Conservation (phyloP, 2,113 vertebrate species). For the Azemiops feae region DNA sequence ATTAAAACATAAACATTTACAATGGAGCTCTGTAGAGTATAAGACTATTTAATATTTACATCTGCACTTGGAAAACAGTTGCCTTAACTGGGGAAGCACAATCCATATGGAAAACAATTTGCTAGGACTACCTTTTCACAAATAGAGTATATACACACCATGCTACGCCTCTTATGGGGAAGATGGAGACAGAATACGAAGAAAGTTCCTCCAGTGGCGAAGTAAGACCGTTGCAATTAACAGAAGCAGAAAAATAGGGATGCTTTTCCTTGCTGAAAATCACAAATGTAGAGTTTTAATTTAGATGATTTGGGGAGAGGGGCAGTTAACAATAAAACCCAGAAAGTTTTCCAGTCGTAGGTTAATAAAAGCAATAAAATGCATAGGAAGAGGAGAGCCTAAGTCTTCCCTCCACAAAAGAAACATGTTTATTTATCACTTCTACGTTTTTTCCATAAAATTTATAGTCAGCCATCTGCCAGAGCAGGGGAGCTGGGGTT, state of each 20-base stretch:
- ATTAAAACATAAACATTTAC: not conserved
- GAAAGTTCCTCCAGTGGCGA: not conserved
- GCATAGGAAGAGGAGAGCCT: not conserved
- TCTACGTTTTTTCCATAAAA: conserved; percentile 50
- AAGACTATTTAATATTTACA: not conserved
- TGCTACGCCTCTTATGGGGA: not conserved
- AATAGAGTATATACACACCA: not conserved
- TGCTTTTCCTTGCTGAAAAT: not conserved
- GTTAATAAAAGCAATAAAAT: not conserved
- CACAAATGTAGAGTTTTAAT: not conserved
- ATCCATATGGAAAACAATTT: too few relatives aligned
- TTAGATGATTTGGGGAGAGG: not conserved
- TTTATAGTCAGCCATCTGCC: conserved; percentile 50
- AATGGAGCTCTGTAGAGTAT: not conserved
- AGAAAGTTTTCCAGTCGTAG: not conserved
- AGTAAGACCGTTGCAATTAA: not conserved
- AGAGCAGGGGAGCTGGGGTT: not conserved
- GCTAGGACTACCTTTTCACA: not conserved
- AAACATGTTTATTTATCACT: conserved; percentile 49
- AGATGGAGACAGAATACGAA: not conserved
- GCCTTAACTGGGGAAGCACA: not conserved
- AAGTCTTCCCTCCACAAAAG: conserved; percentile 47
- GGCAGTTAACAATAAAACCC: not conserved
- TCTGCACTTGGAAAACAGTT: not conserved
- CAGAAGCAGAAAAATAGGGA: too few relatives aligned